Conservation (phyloP, 2,113 vertebrate genomes). For the Labrus mixtus region DNA sequence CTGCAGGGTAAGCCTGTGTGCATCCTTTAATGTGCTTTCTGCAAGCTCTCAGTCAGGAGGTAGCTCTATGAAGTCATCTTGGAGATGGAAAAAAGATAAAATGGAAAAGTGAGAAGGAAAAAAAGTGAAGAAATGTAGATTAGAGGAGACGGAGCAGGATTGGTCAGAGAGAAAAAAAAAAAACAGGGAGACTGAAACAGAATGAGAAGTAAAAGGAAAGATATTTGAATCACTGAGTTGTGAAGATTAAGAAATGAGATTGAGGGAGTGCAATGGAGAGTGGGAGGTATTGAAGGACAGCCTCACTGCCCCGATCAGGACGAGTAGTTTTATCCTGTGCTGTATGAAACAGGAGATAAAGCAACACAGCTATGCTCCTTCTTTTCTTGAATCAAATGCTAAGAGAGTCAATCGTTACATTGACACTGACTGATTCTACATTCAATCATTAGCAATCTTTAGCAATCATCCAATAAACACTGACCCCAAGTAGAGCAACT, state of each 20-base stretch:
- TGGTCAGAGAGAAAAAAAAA: conserved; percentile 12
- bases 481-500: conserved; percentile 12
- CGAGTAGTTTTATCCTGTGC: conserved; percentile 40
- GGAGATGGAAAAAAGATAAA: conserved; percentile 31
- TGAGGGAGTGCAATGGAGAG: conserved; percentile 42
- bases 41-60: conserved; percentile 42
- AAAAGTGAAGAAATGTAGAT: conserved; percentile 32
- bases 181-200: conserved; percentile 20
- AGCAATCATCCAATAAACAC: conserved; percentile 39
- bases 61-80: conserved; percentile 50
- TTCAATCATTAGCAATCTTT: conserved; percentile 33
- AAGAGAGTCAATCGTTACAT: conserved; percentile 76
- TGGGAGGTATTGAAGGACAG: conserved; percentile 60
- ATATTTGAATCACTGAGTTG: conserved; percentile 67
- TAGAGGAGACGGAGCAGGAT: conserved; percentile 13
- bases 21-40: conserved; percentile 59
- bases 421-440: conserved; percentile 57
- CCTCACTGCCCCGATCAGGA: conserved; percentile 40
- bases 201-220: conserved; percentile 48
- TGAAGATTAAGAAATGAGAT: conserved; percentile 69
- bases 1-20: conserved; percentile 53
- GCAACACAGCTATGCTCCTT: conserved; percentile 41
- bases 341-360: conserved; percentile 41
- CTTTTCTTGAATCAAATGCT: conserved; percentile 55
- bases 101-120: conserved; percentile 27